Evolutionary conservation across 2,888 invertebrate genomes (phyloP), one percentile per base, ranked within the genome.

Genomic region (Beris morrisii): DNA sequence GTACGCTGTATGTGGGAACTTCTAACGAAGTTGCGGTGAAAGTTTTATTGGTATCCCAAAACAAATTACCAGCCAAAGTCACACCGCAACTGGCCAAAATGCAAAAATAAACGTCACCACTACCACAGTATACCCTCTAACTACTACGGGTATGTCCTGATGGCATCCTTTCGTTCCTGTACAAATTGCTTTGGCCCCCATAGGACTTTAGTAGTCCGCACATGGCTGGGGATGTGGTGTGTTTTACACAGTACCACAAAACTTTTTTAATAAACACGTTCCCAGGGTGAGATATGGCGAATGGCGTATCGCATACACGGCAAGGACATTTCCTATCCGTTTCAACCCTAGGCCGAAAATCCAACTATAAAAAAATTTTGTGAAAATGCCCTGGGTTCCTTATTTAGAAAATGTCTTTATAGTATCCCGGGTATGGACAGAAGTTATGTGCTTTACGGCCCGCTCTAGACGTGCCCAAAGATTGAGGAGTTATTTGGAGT

Each of bases 101-200:
- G 61, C 61, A 61, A 50, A 61, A 61, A 61, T 61, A 61, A 61
- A 61, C 52, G 61, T 61, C 52, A n/a, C 46, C 52, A 15, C 44
- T 48, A 13, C 48, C 13, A 6, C 48, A 22, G 22, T 22, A 31
- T 12, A 59, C 38, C 5, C 13, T 12, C n/a, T n/a, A 46, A 43
- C 13, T 9, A n/a, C 44, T 32, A 50, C 12, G 44, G 32, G 52
- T 38, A 32, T 67, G 69, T 70, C 69, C 66, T 61, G 68, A 61
- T 65, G 64, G 65, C 65, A 68, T 63, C 68, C 57, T 63, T 64
- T 68, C 64, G 67, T 67, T 67, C 68, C 68, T 69, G 69, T 70
- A 38, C 61, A 61, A 61, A 52, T 38, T 50, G 61, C 52, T 30
- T 43, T 52, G 11, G 7, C 32, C 50, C 52, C 52, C 59, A 59